phyloP scores from a whole-genome alignment of 2,113 vertebrate genomes.

The Falco punctatus region DNA sequence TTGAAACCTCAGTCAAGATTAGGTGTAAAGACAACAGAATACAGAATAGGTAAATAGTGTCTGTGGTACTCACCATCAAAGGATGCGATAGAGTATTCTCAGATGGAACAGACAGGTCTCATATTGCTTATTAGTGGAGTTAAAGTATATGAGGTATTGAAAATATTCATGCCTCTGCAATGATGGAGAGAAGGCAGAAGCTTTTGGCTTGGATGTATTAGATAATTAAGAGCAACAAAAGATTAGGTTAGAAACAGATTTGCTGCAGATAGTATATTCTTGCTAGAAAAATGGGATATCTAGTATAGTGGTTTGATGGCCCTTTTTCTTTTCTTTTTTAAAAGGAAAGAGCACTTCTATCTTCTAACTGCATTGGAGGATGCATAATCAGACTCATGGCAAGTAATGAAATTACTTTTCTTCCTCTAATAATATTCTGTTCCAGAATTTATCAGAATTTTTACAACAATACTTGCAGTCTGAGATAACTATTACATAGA shows the following conservation, averaged over 20 bases:
- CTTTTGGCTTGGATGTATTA: conserved; percentile 46
- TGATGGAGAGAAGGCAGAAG: conserved; percentile 5
- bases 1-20: conserved; percentile 50
- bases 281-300: conserved; percentile 25
- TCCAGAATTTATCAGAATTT: conserved; percentile 44
- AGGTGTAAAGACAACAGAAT: conserved; percentile 47
- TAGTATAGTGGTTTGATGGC: not conserved
- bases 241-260: conserved; percentile 40
- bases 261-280: conserved; percentile 27
- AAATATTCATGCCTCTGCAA: conserved; percentile 56
- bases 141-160: conserved; percentile 53
- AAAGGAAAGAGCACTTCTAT: conserved; percentile 39
- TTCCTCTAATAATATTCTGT: conserved; percentile 6
- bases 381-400: conserved; percentile 42
- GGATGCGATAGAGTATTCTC: conserved; percentile 29
- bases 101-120: conserved; percentile 43
- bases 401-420: conserved; percentile 31
- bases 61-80: conserved; percentile 14
- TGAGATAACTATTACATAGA: conserved; percentile 5
- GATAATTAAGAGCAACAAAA: conserved; percentile 66
- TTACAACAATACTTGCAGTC: not conserved
- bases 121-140: conserved; percentile 50
- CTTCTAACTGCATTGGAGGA: conserved; percentile 30
- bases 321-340: conserved; percentile 5
- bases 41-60: conserved; percentile 35